Percentiles rank a stretch among this genome's conserved stretches.
These are phyloP conservation scores for Noctua pronuba DNA, from an alignment of 2,888 invertebrate genomes.

Conservation along the genomic window DNA sequence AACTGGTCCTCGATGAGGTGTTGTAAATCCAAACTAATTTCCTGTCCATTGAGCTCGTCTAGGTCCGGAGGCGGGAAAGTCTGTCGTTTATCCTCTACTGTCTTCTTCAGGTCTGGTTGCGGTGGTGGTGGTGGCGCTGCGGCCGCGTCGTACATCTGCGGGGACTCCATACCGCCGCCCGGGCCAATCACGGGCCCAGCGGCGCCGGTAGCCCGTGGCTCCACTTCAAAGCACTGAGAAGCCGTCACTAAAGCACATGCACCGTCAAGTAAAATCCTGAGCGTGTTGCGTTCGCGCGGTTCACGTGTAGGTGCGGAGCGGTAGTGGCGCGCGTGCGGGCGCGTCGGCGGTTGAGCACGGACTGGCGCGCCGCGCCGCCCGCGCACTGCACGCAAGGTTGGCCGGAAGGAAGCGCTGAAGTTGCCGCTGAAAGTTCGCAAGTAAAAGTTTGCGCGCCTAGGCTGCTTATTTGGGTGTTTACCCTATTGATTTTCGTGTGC, in stretches of 20 bases:
- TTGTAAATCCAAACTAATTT: constrained; percentile 97
- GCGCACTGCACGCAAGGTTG: constrained; percentile 79
- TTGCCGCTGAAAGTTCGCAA: constrained; percentile 82
- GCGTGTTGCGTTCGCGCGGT: constrained; percentile 65
- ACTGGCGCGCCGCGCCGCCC: constrained; percentile 79
- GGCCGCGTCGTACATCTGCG: constrained; percentile 96
- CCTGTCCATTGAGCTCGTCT: constrained; percentile 97
- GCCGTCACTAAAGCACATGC: constrained; percentile 86
- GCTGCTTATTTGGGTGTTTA: constrained; percentile 46
- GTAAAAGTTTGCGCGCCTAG: constrained; percentile 80
- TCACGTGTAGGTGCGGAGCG: constrained; percentile 70
- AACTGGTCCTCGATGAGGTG: constrained; percentile 98
- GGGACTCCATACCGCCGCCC: constrained; percentile 94
- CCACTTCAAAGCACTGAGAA: constrained; percentile 89
- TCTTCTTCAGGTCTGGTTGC: constrained; percentile 90
- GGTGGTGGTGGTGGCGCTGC: constrained; percentile 91
- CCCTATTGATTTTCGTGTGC: constrained; percentile 35
- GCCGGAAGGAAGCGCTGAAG: constrained; percentile 88
- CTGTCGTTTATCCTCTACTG: constrained; percentile 92
- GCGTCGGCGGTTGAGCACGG: constrained; percentile 82
- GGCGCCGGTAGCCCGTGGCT: constrained; percentile 87
- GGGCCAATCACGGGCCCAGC: constrained; percentile 87
- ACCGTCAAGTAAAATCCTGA: constrained; percentile 78
- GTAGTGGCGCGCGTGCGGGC: constrained; percentile 77
- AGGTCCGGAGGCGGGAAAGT: constrained; percentile 95